Base-by-base conservation (phyloP, 2,888 invertebrate species). In the Epinotia brunnichana region DNA sequence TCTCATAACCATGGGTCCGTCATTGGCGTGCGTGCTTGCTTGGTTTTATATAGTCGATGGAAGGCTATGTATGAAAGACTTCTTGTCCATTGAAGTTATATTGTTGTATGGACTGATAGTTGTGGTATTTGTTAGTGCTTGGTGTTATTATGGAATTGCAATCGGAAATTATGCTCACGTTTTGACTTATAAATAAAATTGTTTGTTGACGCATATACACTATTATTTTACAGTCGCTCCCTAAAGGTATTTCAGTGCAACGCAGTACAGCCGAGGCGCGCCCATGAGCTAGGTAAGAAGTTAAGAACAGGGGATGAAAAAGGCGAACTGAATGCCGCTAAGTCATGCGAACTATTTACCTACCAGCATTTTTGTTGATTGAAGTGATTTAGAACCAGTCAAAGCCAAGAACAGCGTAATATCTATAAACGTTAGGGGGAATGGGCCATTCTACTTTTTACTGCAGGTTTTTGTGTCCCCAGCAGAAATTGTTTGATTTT, bases 141-240 rank as follows among this genome's bases (percentile, higher is more conserved):
- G 88, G 87, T 24, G 87, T 10, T 89, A 87, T 79, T 88, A 85
- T 67, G 77, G 80, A 77, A 74, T 82, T 5, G 82, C 87, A 1
- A 77, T 80, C 7, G 79, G 81, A 66, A 86, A 82, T 74, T 75
- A 78, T 74, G 29, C 76, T 11, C 21, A 73, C 51, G 70, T 70
- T 66, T 64, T 76, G 64, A 1, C 4, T 5, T 0, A 3, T 51
- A n/a, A 41, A 21, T 66, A 54, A 64, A 54, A 15, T 56, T 5
- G 13, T 10, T 39, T 3, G 39, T 54, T 54, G 15, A 21, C 11
- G 15, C 4, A 13, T 51, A 5, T 54, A 11, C 19, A 17, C 9
- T 24, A 41, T n/a, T 21, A 5, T n/a, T n/a, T 39, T 61, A 21
- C 19, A 19, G 19, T 21, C 21, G 10, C 61, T 21, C 54, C 13